phyloP scores from a whole-genome alignment of 2,113 vertebrate species.

The Periophthalmus modestus region DNA sequence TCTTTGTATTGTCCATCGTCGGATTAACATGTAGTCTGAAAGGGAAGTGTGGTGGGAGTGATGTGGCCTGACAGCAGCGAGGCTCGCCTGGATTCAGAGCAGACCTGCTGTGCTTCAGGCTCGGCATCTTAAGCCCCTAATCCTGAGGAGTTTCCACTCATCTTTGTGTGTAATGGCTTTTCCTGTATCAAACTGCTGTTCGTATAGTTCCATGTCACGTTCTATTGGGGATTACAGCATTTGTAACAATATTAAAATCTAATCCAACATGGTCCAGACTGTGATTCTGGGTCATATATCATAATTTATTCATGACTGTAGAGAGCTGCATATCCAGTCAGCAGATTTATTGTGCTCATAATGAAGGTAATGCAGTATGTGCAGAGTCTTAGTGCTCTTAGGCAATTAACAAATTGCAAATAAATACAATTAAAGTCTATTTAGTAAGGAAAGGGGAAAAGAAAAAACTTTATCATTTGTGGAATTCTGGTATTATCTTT shows the following conservation, averaged over 20 bases:
- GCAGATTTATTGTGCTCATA: too few relatives aligned
- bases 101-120: background rate
- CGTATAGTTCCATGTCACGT: background rate
- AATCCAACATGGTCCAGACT: background rate
- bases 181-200: background rate
- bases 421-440: background rate
- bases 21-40: background rate
- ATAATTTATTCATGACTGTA: background rate
- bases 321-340: background rate
- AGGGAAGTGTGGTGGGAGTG: background rate
- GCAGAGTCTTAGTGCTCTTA: background rate
- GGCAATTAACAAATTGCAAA: background rate
- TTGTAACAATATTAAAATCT: slow-evolving; percentile 2
- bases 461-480: too few relatives aligned
- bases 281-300: background rate
- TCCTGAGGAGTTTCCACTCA: background rate
- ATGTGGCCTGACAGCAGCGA: background rate
- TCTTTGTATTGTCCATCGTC: slow-evolving; percentile 1
- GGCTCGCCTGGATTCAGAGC: background rate
- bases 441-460: background rate
- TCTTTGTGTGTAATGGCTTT: slow-evolving; percentile 10
- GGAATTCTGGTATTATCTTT: too few relatives aligned
- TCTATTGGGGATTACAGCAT: background rate
- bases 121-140: background rate
- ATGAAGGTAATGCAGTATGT: too few relatives aligned